Evolutionary conservation across 1,140 invertebrate genomes (phyloP).

Genomic region (Nephila pilipes): DNA sequence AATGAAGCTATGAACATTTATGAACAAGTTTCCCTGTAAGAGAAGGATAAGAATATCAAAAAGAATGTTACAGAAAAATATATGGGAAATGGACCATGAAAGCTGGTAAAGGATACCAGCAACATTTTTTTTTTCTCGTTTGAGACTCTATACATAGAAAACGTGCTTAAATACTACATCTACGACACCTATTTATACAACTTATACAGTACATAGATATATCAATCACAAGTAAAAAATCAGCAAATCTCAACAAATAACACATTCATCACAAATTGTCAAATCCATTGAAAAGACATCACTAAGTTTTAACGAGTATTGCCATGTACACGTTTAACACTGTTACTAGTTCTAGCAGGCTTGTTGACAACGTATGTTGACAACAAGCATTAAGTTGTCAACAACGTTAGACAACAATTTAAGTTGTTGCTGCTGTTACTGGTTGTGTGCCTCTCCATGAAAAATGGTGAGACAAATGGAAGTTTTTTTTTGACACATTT

Average conservation of each 20-base stretch:
- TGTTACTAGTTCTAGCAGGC: constrained; percentile 57
- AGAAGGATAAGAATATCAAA: background rate
- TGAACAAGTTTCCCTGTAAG: constrained; percentile 20
- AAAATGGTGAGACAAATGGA: background rate
- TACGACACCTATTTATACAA: constrained; percentile 27
- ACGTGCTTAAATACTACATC: background rate
- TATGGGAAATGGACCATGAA: background rate
- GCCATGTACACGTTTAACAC: constrained; percentile 72
- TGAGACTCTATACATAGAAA: constrained; percentile 28
- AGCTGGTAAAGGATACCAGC: background rate
- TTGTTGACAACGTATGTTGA: background rate
- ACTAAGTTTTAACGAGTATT: constrained; percentile 67
- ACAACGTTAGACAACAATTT: background rate
- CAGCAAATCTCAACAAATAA: constrained; percentile 14
- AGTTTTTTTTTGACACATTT: background rate
- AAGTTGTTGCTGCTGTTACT: background rate
- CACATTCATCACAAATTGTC: constrained; percentile 39
- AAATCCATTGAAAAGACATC: constrained; percentile 21
- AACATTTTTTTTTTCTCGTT: background rate
- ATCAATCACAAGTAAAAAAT: constrained; percentile 52
- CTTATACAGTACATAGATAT: constrained; percentile 22
- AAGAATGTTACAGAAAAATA: constrained; percentile 5
- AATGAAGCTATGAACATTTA: background rate
- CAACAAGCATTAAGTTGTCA: background rate
- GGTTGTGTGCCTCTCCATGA: background rate